Evolutionary conservation across 2,888 invertebrate genomes (phyloP).

Genomic region (Ichneumoninae sp.): DNA sequence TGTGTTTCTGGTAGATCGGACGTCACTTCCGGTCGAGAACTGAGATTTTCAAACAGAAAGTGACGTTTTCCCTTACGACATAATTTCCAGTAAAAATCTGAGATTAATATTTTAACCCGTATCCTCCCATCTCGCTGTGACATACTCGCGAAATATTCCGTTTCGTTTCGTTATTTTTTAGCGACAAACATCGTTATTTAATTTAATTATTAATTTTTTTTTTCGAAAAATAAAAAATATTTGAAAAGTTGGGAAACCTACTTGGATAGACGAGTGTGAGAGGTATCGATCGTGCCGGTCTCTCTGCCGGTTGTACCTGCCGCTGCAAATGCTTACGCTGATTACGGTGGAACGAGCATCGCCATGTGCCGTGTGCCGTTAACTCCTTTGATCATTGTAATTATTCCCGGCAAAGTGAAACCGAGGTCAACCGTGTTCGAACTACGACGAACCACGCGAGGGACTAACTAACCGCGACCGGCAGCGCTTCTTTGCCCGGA

Average conservation of each 20-base stretch:
- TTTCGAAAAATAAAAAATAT: not conserved
- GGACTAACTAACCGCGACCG: constrained; percentile 53
- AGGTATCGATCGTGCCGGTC: constrained; percentile 21
- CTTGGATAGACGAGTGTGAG: constrained; percentile 2
- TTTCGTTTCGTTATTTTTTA: not conserved
- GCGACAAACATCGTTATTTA: not conserved
- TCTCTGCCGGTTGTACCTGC: constrained; percentile 20
- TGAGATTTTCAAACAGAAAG: too few species aligned
- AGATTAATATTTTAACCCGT: not conserved
- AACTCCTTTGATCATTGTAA: constrained; percentile 65
- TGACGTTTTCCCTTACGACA: too few species aligned
- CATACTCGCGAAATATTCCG: not conserved
- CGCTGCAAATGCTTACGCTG: constrained; percentile 16
- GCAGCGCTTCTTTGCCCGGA: constrained; percentile 2
- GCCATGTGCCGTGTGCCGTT: constrained; percentile 36
- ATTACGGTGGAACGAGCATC: constrained; percentile 48
- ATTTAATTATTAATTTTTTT: not conserved
- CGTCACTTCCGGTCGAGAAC: too few species aligned
- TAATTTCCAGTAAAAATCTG: too few species aligned
- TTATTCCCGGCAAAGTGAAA: constrained; percentile 60
- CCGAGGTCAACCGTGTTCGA: constrained; percentile 38
- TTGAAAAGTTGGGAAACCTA: not conserved
- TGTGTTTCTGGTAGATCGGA: too few species aligned
- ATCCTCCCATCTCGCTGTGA: not conserved
- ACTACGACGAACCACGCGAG: constrained; percentile 51